Conservation (phyloP, 2,797 vertebrate genomes). For the Otolemur crassicaudatus region DNA sequence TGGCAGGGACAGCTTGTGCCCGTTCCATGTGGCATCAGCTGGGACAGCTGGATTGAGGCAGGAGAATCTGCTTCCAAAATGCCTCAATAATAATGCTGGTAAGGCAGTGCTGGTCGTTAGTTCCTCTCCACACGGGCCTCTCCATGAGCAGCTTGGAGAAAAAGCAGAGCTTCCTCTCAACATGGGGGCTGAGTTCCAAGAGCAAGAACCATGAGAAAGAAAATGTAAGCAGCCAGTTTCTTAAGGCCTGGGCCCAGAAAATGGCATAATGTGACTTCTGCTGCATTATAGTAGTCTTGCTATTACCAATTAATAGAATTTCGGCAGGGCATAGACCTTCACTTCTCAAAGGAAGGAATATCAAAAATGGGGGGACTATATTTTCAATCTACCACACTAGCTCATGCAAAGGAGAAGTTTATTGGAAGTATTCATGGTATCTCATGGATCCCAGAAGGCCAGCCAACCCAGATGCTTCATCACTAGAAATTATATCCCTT, state of each 20-base stretch:
- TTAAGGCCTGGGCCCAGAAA: not conserved
- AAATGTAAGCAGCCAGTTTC: not conserved
- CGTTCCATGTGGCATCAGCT: not conserved
- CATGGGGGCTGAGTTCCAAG: not conserved
- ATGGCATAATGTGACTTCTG: not conserved
- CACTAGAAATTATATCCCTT: not conserved
- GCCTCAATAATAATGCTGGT: not conserved
- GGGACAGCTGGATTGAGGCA: not conserved
- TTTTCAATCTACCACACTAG: not conserved
- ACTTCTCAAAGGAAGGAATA: not conserved
- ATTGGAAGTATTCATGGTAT: not conserved
- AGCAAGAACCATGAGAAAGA: not conserved
- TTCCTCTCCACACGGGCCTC: not conserved
- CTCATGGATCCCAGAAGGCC: not conserved
- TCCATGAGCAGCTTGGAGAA: not conserved
- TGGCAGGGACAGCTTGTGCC: not conserved
- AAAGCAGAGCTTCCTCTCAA: not conserved
- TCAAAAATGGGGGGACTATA: not conserved
- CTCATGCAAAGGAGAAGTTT: not conserved
- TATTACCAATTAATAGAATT: not conserved
- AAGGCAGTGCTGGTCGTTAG: not conserved
- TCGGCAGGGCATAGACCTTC: too few species aligned
- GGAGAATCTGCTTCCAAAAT: not conserved
- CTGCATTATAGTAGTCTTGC: not conserved
- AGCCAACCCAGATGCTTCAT: not conserved